phyloP scores from a whole-genome alignment of 1,140 invertebrate species.

The Heliothis subflexa region DNA sequence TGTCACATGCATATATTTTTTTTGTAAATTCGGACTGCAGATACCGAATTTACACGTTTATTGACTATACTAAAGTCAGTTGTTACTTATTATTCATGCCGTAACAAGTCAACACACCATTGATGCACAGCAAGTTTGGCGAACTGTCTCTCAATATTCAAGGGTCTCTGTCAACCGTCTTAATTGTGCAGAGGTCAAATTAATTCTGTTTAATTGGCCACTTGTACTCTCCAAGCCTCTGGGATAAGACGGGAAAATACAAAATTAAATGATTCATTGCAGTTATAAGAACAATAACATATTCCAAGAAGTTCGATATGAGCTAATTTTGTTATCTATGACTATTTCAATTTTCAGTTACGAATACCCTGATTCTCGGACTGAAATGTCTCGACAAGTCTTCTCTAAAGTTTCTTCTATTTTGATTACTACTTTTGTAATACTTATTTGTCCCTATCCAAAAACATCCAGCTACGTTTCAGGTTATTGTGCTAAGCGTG shows the following conservation, averaged over 20 bases:
- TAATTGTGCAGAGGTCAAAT: slow-evolving; percentile 81
- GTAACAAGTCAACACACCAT: neutral
- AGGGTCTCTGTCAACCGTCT: slow-evolving; percentile 57
- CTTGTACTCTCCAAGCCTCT: slow-evolving; percentile 13
- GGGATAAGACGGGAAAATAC: slow-evolving; percentile 8
- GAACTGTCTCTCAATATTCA: slow-evolving; percentile 15
- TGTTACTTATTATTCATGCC: neutral
- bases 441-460: neutral
- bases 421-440: neutral
- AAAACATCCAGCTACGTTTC: slow-evolving; percentile 19
- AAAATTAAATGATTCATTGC: slow-evolving; percentile 38
- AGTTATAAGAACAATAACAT: neutral
- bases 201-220: slow-evolving; percentile 78
- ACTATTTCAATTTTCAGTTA: neutral
- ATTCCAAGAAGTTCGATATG: slow-evolving; percentile 12
- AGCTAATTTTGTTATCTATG: neutral
- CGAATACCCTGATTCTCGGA: neutral
- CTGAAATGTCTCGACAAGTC: neutral
- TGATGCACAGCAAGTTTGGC: neutral
- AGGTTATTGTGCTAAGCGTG: slow-evolving; percentile 27
- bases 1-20: too few relatives aligned
- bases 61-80: neutral
- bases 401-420: too few relatives aligned
- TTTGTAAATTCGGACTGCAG: too few relatives aligned
- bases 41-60: neutral